Evolutionary conservation across 2,888 invertebrate genomes (phyloP).

Genomic region (Drosophila stalkeri): DNA sequence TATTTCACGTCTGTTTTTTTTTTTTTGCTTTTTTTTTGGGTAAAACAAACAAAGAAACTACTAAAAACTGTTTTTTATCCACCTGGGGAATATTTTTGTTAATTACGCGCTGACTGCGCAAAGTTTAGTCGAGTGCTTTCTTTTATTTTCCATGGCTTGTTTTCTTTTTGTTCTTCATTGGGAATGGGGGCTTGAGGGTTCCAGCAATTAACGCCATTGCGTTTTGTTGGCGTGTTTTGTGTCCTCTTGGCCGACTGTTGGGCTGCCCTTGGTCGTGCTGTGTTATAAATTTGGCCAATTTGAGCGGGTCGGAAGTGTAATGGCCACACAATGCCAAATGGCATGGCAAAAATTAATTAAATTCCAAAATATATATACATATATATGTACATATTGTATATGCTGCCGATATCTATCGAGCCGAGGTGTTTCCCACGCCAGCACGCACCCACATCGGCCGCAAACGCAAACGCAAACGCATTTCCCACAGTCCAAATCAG

Average conservation of each 20-base stretch:
- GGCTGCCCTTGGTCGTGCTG: conserved; percentile 50
- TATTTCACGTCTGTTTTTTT: not conserved
- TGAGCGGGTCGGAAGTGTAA: conserved; percentile 57
- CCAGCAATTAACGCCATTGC: conserved; percentile 67
- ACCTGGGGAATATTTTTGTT: conserved; percentile 35
- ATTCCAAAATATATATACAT: conserved; percentile 42
- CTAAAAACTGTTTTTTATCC: conserved; percentile 1
- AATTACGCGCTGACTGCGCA: conserved; percentile 51
- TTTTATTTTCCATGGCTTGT: conserved; percentile 28
- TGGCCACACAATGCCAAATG: conserved; percentile 39
- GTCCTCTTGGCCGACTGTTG: conserved; percentile 31
- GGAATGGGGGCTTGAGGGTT: conserved; percentile 17
- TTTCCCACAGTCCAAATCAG: conserved; percentile 24
- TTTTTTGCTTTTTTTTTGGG: not conserved
- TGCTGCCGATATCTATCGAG: conserved; percentile 11
- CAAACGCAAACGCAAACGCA: conserved; percentile 26
- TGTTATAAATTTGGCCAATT: conserved; percentile 73
- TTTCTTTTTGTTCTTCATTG: conserved; percentile 5
- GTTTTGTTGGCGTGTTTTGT: conserved; percentile 40
- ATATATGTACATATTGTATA: not conserved
- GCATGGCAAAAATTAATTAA: conserved; percentile 68
- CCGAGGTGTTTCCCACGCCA: conserved; percentile 12
- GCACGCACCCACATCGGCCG: conserved; percentile 4
- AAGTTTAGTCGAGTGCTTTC: conserved; percentile 56
- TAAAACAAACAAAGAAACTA: not conserved